Percentiles rank a stretch among this genome's conserved stretches.
phyloP scores from a whole-genome alignment of 2,888 invertebrate genomes.

The Ypsolopha scabrella region DNA sequence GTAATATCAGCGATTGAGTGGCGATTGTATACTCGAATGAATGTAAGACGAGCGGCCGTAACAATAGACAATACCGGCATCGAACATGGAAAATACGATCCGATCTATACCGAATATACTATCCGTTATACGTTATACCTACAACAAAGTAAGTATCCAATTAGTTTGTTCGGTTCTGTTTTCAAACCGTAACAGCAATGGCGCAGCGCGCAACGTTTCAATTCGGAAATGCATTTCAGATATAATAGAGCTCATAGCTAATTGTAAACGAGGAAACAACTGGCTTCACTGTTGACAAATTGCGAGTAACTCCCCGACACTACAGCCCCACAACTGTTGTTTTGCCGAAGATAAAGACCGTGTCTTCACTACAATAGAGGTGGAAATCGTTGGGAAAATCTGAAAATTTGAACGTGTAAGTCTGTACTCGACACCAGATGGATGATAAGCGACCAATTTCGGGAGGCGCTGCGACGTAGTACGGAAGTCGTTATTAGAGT shows the following conservation, averaged over 20 bases:
- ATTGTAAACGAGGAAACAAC: conserved; percentile 40
- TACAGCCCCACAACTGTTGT: neutral
- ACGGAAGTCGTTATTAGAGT: conserved; percentile 70
- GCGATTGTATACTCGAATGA: too few species aligned
- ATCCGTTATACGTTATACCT: too few species aligned
- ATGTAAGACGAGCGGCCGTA: too few species aligned
- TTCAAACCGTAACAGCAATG: too few species aligned
- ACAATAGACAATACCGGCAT: too few species aligned
- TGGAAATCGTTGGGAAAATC: too few species aligned
- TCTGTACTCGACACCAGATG: conserved; percentile 28
- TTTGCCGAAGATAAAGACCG: conserved; percentile 27
- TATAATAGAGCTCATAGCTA: conserved; percentile 17
- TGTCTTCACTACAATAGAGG: conserved; percentile 8
- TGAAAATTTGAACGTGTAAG: too few species aligned
- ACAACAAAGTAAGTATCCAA: too few species aligned
- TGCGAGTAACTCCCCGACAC: conserved; percentile 36
- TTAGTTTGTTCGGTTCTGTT: too few species aligned
- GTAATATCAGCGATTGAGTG: too few species aligned
- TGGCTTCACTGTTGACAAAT: conserved; percentile 54
- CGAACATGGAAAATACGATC: too few species aligned
- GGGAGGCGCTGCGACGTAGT: conserved; percentile 68
- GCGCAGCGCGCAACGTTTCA: neutral
- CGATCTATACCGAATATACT: too few species aligned
- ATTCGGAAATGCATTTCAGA: neutral
- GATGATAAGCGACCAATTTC: conserved; percentile 70